A percentile compares a stretch with the other conserved stretches of the same genome.
These are phyloP conservation scores for Chalcis sispes DNA, from an alignment of 2,888 invertebrate species.

Conservation along the genomic window DNA sequence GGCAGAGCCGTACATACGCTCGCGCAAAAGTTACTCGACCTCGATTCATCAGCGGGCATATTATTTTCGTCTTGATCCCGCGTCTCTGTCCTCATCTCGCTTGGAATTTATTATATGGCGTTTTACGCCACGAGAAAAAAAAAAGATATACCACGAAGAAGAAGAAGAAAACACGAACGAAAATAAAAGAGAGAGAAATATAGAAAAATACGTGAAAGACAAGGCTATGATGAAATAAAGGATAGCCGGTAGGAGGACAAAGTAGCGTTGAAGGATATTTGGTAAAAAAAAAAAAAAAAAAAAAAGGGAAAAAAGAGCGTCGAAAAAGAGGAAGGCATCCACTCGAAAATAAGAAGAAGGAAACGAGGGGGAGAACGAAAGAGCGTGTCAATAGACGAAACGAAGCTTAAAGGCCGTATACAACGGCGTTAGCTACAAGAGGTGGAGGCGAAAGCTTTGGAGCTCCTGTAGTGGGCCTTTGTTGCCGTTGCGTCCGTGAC, in stretches of 20 bases:
- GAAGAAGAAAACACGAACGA: background rate
- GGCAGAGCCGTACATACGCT: background rate
- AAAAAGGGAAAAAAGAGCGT: background rate
- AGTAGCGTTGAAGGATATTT: background rate
- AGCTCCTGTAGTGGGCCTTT: no score
- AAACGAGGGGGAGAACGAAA: background rate
- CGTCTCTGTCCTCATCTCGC: no score
- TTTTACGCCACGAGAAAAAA: background rate
- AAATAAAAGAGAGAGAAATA: background rate
- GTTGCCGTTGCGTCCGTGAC: conserved; percentile 6
- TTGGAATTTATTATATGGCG: conserved; percentile 9
- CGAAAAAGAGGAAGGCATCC: background rate
- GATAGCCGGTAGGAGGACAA: no score
- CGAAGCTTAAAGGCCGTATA: conserved; percentile 34
- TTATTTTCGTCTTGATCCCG: conserved; percentile 8
- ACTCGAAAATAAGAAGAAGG: background rate
- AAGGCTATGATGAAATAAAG: no score
- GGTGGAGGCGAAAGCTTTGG: no score
- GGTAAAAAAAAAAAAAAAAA: background rate
- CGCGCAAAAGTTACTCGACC: conserved; percentile 42
- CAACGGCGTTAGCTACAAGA: no score
- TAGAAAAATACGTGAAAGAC: no score
- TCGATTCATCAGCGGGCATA: conserved; percentile 19
- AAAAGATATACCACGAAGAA: background rate
- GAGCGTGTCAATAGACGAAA: conserved; percentile 40